Base-by-base conservation (phyloP, 1,140 invertebrate species). In the Parasteatoda tepidariorum region DNA sequence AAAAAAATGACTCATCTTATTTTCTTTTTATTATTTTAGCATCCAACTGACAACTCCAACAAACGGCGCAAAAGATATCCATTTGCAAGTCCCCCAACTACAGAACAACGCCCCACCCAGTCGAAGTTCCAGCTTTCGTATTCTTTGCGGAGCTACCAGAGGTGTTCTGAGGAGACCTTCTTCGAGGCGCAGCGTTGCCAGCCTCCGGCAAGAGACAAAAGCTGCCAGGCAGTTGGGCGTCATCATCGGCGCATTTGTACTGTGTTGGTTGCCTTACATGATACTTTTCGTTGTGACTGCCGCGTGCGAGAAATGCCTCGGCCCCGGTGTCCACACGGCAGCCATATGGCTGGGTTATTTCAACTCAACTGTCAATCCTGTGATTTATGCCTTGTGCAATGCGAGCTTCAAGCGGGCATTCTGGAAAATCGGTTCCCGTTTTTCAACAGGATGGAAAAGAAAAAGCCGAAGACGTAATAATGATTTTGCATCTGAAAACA, bases 241-340 rank as follows among this genome's bases (percentile, higher is more conserved):
- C 11, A 93, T 93, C 78, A 91, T 93, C 88, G 92, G 92, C 7
- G 92, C 92, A 0, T 93, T 93, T 87, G 90, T 92, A 4, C 86
- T 92, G 5, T 93, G 92, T 86, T 93, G 92, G 90, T 87, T 93
- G 15, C 92, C 92, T 7, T 93, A 93, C 86, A 92, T 93, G 85
- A 91, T 92, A 66, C 88, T 92, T 2, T 93, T 93, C 86, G 88
- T 92, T 34, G 91, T 93, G 26, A 90, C 92, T 24, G 92, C 92
- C 2, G 91, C 92, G 74, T 93, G 92, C 87, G 88, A 90, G 59
- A 87, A 88, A 31, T 92, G 92, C 87, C 86, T 90, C 1, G 84
- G 81, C 54, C 86, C 86, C 41, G 86, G 85, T 28, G 74, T 89
- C 11, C 88, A 90, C 84, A 90, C 89, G 24, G 89, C 90, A 5